Evolutionary conservation across 2,113 vertebrate genomes (phyloP), one percentile per base, ranked within the genome.

Genomic region (Nothocercus julius): DNA sequence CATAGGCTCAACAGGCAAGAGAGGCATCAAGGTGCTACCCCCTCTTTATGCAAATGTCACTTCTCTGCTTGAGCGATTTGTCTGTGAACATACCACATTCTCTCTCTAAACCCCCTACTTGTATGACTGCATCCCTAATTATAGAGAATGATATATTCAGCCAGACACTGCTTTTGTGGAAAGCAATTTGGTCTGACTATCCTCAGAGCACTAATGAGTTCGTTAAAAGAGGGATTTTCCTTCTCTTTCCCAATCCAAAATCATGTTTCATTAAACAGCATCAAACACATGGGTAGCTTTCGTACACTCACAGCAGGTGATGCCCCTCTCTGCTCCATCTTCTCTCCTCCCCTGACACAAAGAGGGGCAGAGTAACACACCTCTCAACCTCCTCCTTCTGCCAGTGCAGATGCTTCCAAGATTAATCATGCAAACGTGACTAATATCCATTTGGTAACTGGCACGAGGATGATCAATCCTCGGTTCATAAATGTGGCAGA

Each of bases 171-270:
- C 58, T 89, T 97, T 96, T 80, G 93, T 85, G 91, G 87, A 85
- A 59, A 89, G 89, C 86, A 80, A 80, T 87, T 95, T 77, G 32
- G 62, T 90, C 95, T 88, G 88, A 82, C 81, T 94, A 90, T 84
- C 87, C 68, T 75, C 85, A 32, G 9, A 44, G 83, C 81, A 61
- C 80, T 95, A 96, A 97, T 96, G 94, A 95, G 92, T 93, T 94
- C 27, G 11, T 91, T 97, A 94, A 96, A 73, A 75, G 93, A 92
- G 62, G 86, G 87, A 87, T 94, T 95, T 81, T 95, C 87, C 91
- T 28, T 78, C 83, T 93, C 79, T 58, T 61, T 90, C 67, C 30
- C 22, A 49, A 49, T 53, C 68, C 69, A 92, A 83, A 83, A 87
- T 88, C 58, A 8, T 7, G 11, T 83, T 93, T 93, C 94, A 78